A percentile compares a stretch with the other conserved stretches of the same genome.
Evolutionary conservation across 2,888 invertebrate species (phyloP).

Genomic region (Tuberolachnus salignus): DNA sequence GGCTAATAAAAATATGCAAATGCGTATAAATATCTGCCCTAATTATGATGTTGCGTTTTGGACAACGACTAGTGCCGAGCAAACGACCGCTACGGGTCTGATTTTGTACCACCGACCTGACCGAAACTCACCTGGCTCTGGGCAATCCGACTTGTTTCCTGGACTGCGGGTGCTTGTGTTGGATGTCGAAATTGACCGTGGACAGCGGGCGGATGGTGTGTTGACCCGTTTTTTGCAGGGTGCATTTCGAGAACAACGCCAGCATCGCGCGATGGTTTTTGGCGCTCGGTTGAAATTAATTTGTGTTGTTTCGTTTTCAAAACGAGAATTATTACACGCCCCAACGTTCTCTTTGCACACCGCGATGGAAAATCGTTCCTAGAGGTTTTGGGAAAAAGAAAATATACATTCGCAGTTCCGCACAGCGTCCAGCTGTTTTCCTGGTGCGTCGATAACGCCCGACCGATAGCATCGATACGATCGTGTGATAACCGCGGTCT

Average conservation of each 20-base stretch:
- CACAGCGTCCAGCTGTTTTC: constrained; percentile 43
- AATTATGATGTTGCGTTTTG: too few species aligned
- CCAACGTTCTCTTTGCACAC: background rate
- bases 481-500: background rate
- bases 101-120: background rate
- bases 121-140: constrained; percentile 44
- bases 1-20: too few species aligned
- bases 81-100: too few species aligned
- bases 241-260: constrained; percentile 38
- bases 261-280: constrained; percentile 17
- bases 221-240: constrained; percentile 38
- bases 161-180: constrained; percentile 70
- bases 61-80: too few species aligned
- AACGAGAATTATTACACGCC: background rate
- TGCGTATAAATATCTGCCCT: too few species aligned
- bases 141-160: constrained; percentile 62
- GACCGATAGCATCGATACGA: background rate
- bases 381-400: constrained; percentile 17
- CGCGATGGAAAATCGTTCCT: background rate
- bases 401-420: too few species aligned
- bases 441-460: background rate
- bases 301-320: too few species aligned
- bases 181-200: constrained; percentile 67
- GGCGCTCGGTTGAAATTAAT: background rate
- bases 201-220: constrained; percentile 40